Conservation (phyloP, 2,113 vertebrate genomes). For the Rousettus leschenaultii region DNA sequence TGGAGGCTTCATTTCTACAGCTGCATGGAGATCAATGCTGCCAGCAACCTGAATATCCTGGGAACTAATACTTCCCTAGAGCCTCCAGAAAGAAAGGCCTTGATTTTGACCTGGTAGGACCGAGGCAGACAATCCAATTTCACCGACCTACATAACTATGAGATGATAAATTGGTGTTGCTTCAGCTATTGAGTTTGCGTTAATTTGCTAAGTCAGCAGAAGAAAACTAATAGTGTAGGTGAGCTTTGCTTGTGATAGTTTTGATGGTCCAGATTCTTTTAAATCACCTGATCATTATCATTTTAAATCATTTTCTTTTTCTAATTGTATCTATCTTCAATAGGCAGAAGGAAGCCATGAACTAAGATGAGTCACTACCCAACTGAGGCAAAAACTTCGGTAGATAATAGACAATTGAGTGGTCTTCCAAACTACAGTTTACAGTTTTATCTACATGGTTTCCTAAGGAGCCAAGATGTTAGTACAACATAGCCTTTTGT, state of each 20-base stretch:
- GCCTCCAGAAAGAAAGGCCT: too few species aligned
- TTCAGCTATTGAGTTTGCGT: neutral
- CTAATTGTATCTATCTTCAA: neutral
- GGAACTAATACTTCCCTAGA: neutral
- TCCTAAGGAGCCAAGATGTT: neutral
- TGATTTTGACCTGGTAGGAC: neutral
- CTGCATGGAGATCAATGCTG: neutral
- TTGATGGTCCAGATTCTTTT: neutral
- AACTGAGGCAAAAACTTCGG: neutral
- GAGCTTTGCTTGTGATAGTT: neutral
- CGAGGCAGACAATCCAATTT: neutral
- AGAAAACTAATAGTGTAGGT: neutral
- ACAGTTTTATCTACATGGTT: neutral
- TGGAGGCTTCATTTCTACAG: neutral
- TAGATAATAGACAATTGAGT: neutral
- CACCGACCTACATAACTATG: neutral
- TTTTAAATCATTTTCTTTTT: neutral
- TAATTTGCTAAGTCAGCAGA: neutral
- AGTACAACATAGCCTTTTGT: neutral
- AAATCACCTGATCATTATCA: neutral
- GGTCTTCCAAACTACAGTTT: neutral
- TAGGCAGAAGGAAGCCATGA: neutral
- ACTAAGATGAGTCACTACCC: neutral
- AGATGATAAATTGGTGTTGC: neutral
- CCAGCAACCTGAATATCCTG: neutral